Evolutionary conservation across 2,888 invertebrate species (phyloP).

Genomic region (Tillus elongatus): DNA sequence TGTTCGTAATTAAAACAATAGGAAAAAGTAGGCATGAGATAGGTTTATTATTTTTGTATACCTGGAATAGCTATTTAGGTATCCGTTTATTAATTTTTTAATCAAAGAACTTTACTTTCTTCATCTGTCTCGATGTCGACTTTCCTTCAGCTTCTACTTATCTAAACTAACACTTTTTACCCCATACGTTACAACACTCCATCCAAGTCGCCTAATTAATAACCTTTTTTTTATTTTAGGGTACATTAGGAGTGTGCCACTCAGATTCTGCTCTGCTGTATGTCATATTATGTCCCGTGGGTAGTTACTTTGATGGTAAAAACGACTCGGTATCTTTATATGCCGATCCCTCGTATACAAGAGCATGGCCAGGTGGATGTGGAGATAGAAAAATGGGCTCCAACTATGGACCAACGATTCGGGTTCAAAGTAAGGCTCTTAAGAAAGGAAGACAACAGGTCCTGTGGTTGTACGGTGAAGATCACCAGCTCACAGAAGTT

Average conservation of each 20-base stretch:
- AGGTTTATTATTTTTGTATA: too few species aligned
- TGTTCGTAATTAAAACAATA: too few species aligned
- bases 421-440: conserved; percentile 68
- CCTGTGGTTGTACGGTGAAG: conserved; percentile 90
- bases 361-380: conserved; percentile 89
- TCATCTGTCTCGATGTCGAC: too few species aligned
- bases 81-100: too few species aligned
- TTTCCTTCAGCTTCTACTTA: too few species aligned
- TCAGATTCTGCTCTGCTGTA: conserved; percentile 85
- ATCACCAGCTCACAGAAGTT: conserved; percentile 91
- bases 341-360: conserved; percentile 82
- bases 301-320: conserved; percentile 73
- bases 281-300: conserved; percentile 87
- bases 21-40: too few species aligned
- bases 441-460: conserved; percentile 84
- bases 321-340: conserved; percentile 66
- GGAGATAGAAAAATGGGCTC: conserved; percentile 95
- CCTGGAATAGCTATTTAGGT: too few species aligned
- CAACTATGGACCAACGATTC: conserved; percentile 81
- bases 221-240: conserved; percentile 46
- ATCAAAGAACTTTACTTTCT: too few species aligned
- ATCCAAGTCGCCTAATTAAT: too few species aligned
- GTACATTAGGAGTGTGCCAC: conserved; percentile 82
- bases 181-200: too few species aligned
- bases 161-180: too few species aligned